Evolutionary conservation across 2,113 vertebrate genomes (phyloP).

Genomic region (Cyanoderma ruficeps): DNA sequence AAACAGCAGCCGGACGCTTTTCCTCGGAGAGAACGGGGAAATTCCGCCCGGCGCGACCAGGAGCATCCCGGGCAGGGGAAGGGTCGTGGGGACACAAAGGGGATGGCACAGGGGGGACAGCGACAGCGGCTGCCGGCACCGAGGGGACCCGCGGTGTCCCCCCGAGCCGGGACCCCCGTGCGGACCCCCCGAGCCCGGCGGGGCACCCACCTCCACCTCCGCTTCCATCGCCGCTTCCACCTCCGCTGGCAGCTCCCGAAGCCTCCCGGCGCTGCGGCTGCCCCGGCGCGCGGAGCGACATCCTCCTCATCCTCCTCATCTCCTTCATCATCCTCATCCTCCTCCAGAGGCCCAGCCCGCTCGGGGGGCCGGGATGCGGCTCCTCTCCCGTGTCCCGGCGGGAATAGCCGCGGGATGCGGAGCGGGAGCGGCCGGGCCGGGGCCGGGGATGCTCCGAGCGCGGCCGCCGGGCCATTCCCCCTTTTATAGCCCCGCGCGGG

Average conservation of each 20-base stretch:
- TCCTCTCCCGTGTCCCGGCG: not conserved
- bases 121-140: not conserved
- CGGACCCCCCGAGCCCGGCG: not conserved
- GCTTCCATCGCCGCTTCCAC: too few species aligned
- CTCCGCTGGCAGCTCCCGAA: not conserved
- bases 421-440: not conserved
- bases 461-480: not conserved
- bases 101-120: fast-evolving
- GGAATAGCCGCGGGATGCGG: not conserved
- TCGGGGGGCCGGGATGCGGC: fast-evolving
- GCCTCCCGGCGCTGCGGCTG: not conserved
- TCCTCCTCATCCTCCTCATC: not conserved
- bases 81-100: not conserved
- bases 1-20: fast-evolving
- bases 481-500: conserved; percentile 26
- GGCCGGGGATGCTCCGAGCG: not conserved
- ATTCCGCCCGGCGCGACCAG: fast-evolving
- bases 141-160: not conserved
- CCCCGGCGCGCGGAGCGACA: not conserved
- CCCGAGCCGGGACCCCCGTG: not conserved
- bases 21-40: not conserved
- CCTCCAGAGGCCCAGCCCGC: not conserved
- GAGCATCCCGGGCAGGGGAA: not conserved
- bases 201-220: not conserved
- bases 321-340: not conserved